Evolutionary conservation across 1,140 invertebrate species (phyloP).

Genomic region (Phymastichus coffea): DNA sequence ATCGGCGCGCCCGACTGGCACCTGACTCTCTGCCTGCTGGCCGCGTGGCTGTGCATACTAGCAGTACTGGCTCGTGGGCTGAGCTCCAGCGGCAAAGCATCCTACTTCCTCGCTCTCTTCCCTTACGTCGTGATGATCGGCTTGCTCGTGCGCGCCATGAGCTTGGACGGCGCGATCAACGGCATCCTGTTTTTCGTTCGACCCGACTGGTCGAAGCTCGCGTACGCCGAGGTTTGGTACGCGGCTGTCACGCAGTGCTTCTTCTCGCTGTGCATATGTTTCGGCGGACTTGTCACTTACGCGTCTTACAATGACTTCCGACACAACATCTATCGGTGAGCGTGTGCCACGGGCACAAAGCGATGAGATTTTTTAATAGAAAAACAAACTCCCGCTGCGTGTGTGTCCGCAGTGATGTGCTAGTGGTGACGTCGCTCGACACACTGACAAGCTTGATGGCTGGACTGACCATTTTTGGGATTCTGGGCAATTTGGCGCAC

Average conservation of each 20-base stretch:
- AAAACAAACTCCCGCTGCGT: conserved; percentile 59
- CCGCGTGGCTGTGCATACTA: conserved; percentile 66
- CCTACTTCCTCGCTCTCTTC: conserved; percentile 67
- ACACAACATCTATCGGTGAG: conserved; percentile 68
- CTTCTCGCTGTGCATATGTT: conserved; percentile 74
- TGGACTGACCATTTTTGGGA: conserved; percentile 79
- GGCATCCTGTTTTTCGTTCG: conserved; percentile 75
- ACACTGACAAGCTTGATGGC: conserved; percentile 76
- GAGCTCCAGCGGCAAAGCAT: conserved; percentile 55
- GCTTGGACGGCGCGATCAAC: conserved; percentile 52
- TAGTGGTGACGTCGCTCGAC: conserved; percentile 71
- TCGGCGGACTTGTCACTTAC: conserved; percentile 71
- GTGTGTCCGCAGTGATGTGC: conserved; percentile 60
- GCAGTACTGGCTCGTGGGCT: conserved; percentile 65
- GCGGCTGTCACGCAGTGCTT: conserved; percentile 80
- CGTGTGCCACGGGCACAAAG: too few relatives aligned
- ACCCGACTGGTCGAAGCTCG: conserved; percentile 65
- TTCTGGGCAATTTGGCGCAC: conserved; percentile 70
- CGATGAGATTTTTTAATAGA: too few relatives aligned
- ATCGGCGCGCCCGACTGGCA: conserved; percentile 69
- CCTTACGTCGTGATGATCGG: conserved; percentile 66
- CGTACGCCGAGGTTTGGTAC: conserved; percentile 75
- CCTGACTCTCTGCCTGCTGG: conserved; percentile 61
- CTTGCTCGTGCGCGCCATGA: conserved; percentile 61
- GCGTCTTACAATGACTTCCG: conserved; percentile 72